Percentiles rank a stretch among this genome's conserved stretches.
These are phyloP conservation scores for Scaptomyza reducta DNA, from an alignment of 2,888 invertebrate genomes.

Conservation along the genomic window DNA sequence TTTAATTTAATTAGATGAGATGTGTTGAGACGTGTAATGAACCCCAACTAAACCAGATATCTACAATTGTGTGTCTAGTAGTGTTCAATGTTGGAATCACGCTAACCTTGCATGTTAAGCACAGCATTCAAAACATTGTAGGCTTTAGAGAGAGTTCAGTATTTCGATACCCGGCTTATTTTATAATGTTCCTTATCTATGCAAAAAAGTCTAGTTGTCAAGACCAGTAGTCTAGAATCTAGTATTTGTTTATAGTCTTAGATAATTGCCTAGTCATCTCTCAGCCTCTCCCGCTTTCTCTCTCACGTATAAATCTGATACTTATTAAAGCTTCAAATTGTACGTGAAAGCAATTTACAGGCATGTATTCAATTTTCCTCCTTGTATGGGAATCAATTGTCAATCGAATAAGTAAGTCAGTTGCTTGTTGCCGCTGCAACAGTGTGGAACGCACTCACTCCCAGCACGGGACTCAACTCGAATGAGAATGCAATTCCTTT, in stretches of 20 bases:
- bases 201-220: neutral
- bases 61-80: neutral
- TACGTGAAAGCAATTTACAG: neutral
- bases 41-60: neutral
- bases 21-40: no score
- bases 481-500: conserved; percentile 6
- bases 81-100: neutral
- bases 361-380: conserved; percentile 7
- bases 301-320: neutral
- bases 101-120: neutral
- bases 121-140: neutral
- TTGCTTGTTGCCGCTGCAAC: conserved; percentile 14
- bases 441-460: neutral
- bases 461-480: neutral
- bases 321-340: neutral
- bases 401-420: conserved; percentile 15
- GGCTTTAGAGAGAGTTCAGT: neutral
- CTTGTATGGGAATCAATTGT: conserved; percentile 10
- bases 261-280: neutral
- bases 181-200: no score
- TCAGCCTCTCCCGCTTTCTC: neutral
- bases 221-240: neutral
- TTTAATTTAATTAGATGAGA: neutral
- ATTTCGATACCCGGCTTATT: neutral
- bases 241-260: neutral